These are phyloP conservation scores for Dolichotis patagonum DNA, from an alignment of 2,113 vertebrate genomes.

Conservation along the genomic window DNA sequence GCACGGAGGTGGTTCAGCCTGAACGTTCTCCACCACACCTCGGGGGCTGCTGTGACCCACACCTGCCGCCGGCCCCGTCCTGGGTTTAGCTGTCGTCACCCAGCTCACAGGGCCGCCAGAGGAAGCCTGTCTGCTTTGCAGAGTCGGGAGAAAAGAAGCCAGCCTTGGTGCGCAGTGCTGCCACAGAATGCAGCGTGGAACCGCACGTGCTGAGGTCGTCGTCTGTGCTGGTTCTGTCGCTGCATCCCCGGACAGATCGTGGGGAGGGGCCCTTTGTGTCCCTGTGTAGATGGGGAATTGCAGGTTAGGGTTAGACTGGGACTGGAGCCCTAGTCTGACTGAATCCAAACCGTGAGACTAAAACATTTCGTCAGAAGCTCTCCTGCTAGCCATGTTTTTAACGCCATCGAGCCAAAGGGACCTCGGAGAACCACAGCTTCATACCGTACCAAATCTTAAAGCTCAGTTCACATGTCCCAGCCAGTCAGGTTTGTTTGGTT, in stretches of 20 bases:
- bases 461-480: not conserved
- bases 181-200: not conserved
- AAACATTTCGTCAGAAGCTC: slow-evolving; percentile 12
- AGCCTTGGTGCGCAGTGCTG: not conserved
- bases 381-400: not conserved
- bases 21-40: not conserved
- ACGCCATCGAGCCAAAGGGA: not conserved
- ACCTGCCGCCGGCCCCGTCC: not conserved
- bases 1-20: not conserved
- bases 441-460: not conserved
- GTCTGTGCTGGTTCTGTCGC: no score
- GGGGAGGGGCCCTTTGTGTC: not conserved
- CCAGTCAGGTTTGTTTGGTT: not conserved
- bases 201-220: no score
- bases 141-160: not conserved
- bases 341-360: not conserved
- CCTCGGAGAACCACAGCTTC: not conserved
- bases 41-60: not conserved
- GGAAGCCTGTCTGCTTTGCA: not conserved
- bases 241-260: slow-evolving; percentile 27
- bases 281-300: not conserved
- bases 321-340: not conserved
- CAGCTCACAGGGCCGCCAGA: not conserved
- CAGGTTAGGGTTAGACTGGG: slow-evolving; percentile 13
- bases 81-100: not conserved